phyloP scores from a whole-genome alignment of 2,888 invertebrate genomes.

The Clostera curtula region DNA sequence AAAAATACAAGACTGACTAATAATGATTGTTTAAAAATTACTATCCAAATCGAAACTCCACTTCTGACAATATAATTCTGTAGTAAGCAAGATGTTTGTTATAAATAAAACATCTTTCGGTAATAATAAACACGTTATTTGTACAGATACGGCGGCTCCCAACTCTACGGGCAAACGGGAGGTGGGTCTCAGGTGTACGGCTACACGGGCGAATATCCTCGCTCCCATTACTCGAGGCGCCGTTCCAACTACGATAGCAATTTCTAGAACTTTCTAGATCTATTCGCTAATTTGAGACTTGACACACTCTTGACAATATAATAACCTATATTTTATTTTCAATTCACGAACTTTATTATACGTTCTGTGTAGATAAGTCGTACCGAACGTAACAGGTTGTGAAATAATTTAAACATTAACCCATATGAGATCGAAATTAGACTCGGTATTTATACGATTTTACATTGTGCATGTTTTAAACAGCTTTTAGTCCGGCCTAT shows the following conservation, averaged over 20 bases:
- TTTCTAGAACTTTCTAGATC: slow-evolving; percentile 71
- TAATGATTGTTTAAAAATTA: too few relatives aligned
- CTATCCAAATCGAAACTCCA: too few relatives aligned
- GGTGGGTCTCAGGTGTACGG: slow-evolving; percentile 76
- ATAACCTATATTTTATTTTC: slow-evolving; percentile 52
- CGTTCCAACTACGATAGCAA: slow-evolving; percentile 87
- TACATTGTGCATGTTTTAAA: slow-evolving; percentile 49
- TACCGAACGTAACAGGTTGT: slow-evolving; percentile 57
- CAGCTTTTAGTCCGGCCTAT: slow-evolving; percentile 67
- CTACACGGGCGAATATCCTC: slow-evolving; percentile 62
- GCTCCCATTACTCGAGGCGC: slow-evolving; percentile 76
- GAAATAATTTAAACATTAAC: slow-evolving; percentile 49
- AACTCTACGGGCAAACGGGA: slow-evolving; percentile 80
- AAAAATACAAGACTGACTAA: too few relatives aligned
- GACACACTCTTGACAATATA: slow-evolving; percentile 63
- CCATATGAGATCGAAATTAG: slow-evolving; percentile 24
- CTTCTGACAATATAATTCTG: neutral
- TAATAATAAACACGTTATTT: too few relatives aligned
- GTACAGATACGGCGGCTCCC: slow-evolving; percentile 73
- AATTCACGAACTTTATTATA: slow-evolving; percentile 33
- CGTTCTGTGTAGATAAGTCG: slow-evolving; percentile 33
- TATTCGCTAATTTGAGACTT: slow-evolving; percentile 31
- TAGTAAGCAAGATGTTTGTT: neutral
- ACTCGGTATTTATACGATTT: slow-evolving; percentile 47
- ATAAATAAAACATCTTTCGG: slow-evolving; percentile 4